These are phyloP conservation scores for Ochropleura plecta DNA, from an alignment of 2,888 invertebrate genomes.

Conservation along the genomic window DNA sequence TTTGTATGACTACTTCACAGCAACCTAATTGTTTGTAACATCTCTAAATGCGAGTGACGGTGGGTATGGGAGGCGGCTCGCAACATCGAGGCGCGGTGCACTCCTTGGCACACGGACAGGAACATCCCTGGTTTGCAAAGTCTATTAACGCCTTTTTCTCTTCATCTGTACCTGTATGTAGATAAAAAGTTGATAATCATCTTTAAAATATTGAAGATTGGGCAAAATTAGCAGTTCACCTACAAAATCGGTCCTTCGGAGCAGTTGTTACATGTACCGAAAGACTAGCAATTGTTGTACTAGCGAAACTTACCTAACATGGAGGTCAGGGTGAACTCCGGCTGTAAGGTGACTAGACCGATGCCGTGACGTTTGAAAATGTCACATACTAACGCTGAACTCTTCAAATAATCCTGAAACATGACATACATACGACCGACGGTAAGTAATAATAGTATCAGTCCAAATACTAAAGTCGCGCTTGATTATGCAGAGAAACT, in stretches of 20 bases:
- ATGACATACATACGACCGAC: background rate
- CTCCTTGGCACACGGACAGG: conserved; percentile 86
- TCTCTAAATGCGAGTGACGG: conserved; percentile 80
- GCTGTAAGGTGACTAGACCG: conserved; percentile 96
- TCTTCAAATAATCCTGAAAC: conserved; percentile 83
- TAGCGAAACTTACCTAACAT: conserved; percentile 73
- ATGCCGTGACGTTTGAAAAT: conserved; percentile 96
- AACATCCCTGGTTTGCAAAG: conserved; percentile 82
- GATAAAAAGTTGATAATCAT: background rate
- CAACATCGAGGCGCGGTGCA: conserved; percentile 86
- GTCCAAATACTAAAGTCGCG: background rate
- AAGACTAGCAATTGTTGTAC: conserved; percentile 2
- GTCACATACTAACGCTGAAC: conserved; percentile 91
- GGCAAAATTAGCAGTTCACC: background rate
- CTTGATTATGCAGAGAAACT: conserved; percentile 15
- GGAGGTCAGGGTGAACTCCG: conserved; percentile 92
- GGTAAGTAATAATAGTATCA: background rate
- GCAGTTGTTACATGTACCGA: background rate
- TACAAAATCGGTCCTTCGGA: background rate
- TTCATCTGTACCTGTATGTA: conserved; percentile 80
- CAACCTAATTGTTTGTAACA: background rate
- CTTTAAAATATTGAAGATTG: background rate
- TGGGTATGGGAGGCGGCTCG: conserved; percentile 75
- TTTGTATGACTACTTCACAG: conserved; percentile 1
- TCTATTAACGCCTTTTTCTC: conserved; percentile 84